phyloP scores from a whole-genome alignment of 2,113 vertebrate genomes.

The Gobius niger region DNA sequence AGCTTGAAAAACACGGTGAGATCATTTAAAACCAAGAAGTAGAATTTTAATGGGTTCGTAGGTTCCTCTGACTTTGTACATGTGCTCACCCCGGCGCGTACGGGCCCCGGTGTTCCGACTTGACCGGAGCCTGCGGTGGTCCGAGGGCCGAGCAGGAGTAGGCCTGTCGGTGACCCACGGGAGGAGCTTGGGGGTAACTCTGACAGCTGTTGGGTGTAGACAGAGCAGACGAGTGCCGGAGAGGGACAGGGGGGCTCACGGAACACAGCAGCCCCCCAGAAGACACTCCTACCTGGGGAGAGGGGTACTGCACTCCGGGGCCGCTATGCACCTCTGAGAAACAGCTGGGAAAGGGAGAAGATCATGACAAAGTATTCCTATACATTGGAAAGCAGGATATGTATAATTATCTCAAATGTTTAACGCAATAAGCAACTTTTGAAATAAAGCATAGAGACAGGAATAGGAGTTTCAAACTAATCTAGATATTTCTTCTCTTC shows the following conservation, averaged over 20 bases:
- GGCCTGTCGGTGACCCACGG: slow-evolving; percentile 82
- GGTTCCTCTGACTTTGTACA: slow-evolving; percentile 3
- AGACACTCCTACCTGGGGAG: slow-evolving; percentile 76
- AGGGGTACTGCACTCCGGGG: slow-evolving; percentile 75
- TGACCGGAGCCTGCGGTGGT: slow-evolving; percentile 82
- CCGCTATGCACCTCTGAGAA: slow-evolving; percentile 90
- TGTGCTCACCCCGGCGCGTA: slow-evolving; percentile 89
- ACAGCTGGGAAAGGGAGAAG: slow-evolving; percentile 79
- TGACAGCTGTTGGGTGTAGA: slow-evolving; percentile 72
- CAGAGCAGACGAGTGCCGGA: slow-evolving; percentile 70
- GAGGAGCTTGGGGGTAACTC: slow-evolving; percentile 77
- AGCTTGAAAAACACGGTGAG: no score
- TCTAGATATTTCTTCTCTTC: slow-evolving; percentile 33
- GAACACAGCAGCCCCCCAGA: slow-evolving; percentile 78
- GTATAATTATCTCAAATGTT: no score
- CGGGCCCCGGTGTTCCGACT: slow-evolving; percentile 89
- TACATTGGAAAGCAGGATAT: no score
- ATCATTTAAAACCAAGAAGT: no score
- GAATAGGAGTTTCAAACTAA: not conserved
- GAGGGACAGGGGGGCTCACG: slow-evolving; percentile 76
- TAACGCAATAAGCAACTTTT: no score
- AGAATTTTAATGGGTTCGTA: not conserved
- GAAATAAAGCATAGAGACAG: no score
- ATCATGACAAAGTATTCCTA: no score
- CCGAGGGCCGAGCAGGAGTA: slow-evolving; percentile 84